Percentiles rank a stretch among this genome's conserved stretches.
Conservation (phyloP, 2,797 vertebrate species). For the Gallinago nigripennis region DNA sequence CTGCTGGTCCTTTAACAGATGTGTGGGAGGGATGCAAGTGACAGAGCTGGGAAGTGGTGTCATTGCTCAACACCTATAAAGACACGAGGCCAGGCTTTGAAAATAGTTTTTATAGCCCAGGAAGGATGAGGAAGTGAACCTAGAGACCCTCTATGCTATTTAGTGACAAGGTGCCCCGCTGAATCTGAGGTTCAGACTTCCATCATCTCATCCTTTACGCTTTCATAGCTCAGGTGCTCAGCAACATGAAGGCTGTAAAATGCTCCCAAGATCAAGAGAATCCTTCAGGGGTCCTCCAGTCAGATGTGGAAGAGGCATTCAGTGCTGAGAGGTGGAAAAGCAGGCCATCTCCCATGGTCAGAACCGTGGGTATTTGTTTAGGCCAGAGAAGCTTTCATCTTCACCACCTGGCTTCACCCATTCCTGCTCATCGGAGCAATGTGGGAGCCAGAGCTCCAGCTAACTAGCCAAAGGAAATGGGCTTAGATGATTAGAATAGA, state of each 20-base stretch:
- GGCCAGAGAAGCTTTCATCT: neutral
- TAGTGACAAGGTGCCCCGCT: neutral
- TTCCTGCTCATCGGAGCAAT: neutral
- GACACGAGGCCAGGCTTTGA: neutral
- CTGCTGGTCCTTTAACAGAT: neutral
- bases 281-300: neutral
- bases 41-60: constrained; percentile 8
- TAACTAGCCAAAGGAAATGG: neutral
- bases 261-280: neutral
- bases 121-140: neutral
- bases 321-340: neutral
- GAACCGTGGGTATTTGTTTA: neutral
- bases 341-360: neutral
- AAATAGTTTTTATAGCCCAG: neutral
- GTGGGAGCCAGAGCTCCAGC: neutral
- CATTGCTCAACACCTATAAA: constrained; percentile 25
- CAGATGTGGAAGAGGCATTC: neutral
- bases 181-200: neutral
- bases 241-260: neutral
- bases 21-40: constrained; percentile 28
- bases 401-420: neutral
- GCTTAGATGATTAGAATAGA: neutral
- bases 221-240: neutral
- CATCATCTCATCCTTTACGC: neutral
- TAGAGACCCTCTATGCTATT: neutral